Percentiles rank a stretch among this genome's conserved stretches.
Evolutionary conservation across 2,797 vertebrate species (phyloP).

Genomic region (Loris lydekkerianus): DNA sequence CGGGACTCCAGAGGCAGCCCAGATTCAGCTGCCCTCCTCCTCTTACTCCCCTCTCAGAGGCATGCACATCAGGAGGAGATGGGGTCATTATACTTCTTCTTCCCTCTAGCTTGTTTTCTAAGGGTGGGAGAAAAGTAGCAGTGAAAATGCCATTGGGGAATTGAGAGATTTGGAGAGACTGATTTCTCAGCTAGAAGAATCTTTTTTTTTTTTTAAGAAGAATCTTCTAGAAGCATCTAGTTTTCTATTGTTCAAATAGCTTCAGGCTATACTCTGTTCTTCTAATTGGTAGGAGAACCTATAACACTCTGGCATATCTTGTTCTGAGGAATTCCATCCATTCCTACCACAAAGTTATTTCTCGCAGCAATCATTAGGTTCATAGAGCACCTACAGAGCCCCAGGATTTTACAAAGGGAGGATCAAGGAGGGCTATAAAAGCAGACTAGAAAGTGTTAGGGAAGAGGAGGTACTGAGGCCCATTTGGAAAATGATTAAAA

Average conservation of each 20-base stretch:
- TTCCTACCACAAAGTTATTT: neutral
- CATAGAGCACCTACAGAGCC: neutral
- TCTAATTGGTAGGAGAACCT: conserved; percentile 10
- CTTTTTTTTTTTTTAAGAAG: conserved; percentile 1
- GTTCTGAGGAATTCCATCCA: neutral
- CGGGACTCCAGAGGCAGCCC: neutral
- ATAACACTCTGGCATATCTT: neutral
- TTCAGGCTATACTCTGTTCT: neutral
- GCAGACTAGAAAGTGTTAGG: neutral
- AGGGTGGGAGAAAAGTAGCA: neutral
- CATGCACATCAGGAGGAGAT: neutral
- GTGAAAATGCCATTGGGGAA: neutral
- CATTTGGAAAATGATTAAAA: neutral
- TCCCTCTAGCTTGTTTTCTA: neutral
- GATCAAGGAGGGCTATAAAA: neutral
- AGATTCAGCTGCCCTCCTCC: neutral
- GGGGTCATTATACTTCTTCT: neutral
- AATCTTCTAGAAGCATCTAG: conserved; percentile 43
- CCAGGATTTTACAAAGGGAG: neutral
- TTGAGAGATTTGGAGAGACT: neutral
- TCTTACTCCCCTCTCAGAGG: neutral
- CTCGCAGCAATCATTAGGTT: neutral
- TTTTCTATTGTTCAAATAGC: conserved; percentile 29
- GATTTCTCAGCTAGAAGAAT: conserved; percentile 20
- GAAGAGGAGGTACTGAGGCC: conserved; percentile 15